Base-by-base conservation (phyloP, 2,888 invertebrate species). In the Hemaris fuciformis region DNA sequence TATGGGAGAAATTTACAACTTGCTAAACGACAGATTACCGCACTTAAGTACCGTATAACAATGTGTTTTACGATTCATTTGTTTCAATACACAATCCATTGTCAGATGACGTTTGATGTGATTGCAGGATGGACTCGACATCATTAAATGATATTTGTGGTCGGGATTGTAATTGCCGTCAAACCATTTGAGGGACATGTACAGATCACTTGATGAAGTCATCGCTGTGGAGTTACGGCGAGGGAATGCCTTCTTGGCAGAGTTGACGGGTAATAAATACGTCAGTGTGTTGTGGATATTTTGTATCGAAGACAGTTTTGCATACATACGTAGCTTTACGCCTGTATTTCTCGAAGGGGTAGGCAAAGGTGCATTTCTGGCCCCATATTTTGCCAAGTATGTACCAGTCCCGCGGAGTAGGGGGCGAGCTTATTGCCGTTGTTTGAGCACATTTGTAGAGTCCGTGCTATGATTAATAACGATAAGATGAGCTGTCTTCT, bases 41-140 rank as follows among this genome's bases (percentile, higher is more conserved):
- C 69, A 64, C 82, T 88, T 90, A 89, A 91, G 88, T 89, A 87
- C 77, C 77, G 57, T 58, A 66, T 81, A 88, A 89, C 84, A 70
- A 79, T 69, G 71, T 86, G 80, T 84, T 91, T 91, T 90, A 91
- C 85, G 91, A 75, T 91, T 91, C 91, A 91, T 91, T 91, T 91
- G 73, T 91, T 89, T 90, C 89, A 89, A 89, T 88, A 83, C 80
- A 76, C 73, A 71, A 80, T 82, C 81, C 77, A 76, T 78, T 73
- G 76, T 65, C 61, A 64, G 66, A 66, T 67, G 74, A 75, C 81
- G 78, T 20, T 43, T 77, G 81, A 68, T 66, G 74, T 76, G 84
- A 84, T 83, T 80, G 76, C 84, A 82, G 83, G 82, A 84, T 76
- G 81, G 73, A 75, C 76, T 78, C 73, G 70, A 63, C 45, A 70